Percentiles rank a stretch among this genome's conserved stretches.
Evolutionary conservation across 2,113 vertebrate genomes (phyloP).

Genomic region (Crypturellus undulatus): DNA sequence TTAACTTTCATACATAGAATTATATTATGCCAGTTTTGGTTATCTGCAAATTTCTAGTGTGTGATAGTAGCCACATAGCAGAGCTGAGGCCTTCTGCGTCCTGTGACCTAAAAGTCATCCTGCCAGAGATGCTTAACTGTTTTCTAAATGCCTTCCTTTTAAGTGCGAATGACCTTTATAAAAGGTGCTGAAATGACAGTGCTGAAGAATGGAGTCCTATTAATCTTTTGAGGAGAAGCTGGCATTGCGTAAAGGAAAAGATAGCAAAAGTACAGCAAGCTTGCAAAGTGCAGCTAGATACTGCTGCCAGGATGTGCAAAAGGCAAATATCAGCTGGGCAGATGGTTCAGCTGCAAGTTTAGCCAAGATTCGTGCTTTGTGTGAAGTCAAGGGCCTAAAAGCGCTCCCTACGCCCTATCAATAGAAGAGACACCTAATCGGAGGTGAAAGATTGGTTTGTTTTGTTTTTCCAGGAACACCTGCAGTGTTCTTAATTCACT

Average conservation of each 20-base stretch:
- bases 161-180: not conserved
- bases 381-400: not conserved
- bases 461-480: not conserved
- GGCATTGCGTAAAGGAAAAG: not conserved
- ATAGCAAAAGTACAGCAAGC: not conserved
- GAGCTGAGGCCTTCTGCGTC: not conserved
- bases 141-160: slow-evolving; percentile 37
- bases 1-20: slow-evolving; percentile 1
- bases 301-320: not conserved
- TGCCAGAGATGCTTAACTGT: slow-evolving; percentile 33
- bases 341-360: not conserved
- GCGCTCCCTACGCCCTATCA: not conserved
- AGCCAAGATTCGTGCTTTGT: not conserved
- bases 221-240: not conserved
- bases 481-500: not conserved
- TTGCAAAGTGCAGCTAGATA: rapidly evolving
- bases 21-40: not conserved
- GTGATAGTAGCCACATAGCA: not conserved
- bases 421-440: not conserved
- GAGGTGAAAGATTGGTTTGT: not conserved
- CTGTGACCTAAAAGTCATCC: slow-evolving; percentile 38
- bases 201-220: slow-evolving; percentile 33
- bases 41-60: slow-evolving; percentile 9
- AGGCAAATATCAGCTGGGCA: not conserved
- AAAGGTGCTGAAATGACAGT: slow-evolving; percentile 52